These are phyloP conservation scores for Tympanoctomys barrerae DNA, from an alignment of 2,797 vertebrate genomes.

Conservation along the genomic window DNA sequence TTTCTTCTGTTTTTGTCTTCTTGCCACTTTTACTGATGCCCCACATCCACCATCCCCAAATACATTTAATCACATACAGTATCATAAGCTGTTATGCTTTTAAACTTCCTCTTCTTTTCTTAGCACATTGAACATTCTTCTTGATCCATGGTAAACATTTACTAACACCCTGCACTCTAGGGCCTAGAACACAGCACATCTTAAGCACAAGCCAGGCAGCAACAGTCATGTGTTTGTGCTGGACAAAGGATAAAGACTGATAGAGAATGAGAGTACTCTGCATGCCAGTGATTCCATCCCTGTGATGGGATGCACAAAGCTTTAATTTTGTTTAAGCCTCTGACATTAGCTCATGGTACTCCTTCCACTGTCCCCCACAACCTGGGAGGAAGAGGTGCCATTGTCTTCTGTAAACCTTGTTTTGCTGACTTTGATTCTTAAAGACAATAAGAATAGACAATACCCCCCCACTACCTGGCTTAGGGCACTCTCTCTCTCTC, in stretches of 20 bases:
- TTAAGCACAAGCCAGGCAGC: not conserved
- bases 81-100: not conserved
- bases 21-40: not conserved
- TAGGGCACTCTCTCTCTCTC: not conserved
- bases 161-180: not conserved
- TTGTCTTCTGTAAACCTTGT: not conserved
- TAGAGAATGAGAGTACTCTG: not conserved
- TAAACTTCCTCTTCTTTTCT: not conserved
- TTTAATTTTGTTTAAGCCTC: slow-evolving; percentile 29
- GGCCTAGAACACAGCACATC: not conserved
- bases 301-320: not conserved
- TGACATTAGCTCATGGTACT: not conserved
- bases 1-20: not conserved
- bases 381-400: not conserved
- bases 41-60: not conserved
- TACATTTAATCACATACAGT: not conserved
- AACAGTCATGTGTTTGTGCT: not conserved
- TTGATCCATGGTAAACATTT: slow-evolving; percentile 9
- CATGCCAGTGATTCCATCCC: not conserved
- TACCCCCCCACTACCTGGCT: not conserved
- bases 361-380: not conserved
- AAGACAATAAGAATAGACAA: too few species aligned
- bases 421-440: slow-evolving; percentile 15
- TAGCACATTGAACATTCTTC: not conserved
- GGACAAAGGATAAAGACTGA: not conserved